Evolutionary conservation across 1,140 invertebrate species (phyloP).

Genomic region (Zaprionus tsacasi): DNA sequence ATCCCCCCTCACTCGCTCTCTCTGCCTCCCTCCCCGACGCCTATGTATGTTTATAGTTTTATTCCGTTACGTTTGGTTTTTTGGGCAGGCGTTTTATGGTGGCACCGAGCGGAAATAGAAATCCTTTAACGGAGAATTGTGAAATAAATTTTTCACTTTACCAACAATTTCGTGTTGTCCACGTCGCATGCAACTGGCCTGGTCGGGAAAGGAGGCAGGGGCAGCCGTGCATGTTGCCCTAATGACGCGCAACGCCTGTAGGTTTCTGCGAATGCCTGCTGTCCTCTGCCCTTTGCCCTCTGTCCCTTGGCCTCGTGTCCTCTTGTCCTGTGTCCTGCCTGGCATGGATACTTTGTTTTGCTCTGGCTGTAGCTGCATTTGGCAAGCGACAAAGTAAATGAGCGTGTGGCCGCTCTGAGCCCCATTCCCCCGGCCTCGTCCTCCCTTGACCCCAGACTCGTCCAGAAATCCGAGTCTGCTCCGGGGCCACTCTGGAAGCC

Average conservation of each 20-base stretch:
- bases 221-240: conserved; percentile 70
- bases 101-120: conserved; percentile 71
- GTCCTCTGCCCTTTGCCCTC: neutral
- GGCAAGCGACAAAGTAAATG: conserved; percentile 63
- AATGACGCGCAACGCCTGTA: conserved; percentile 72
- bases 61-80: conserved; percentile 44
- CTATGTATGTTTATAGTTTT: conserved; percentile 57
- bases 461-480: conserved; percentile 15
- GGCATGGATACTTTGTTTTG: conserved; percentile 13
- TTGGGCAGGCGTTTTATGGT: conserved; percentile 23
- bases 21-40: neutral
- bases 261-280: conserved; percentile 22
- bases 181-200: conserved; percentile 14
- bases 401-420: conserved; percentile 52
- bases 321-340: neutral
- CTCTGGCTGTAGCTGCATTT: conserved; percentile 34
- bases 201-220: neutral
- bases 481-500: conserved; percentile 39
- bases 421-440: conserved; percentile 5
- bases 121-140: conserved; percentile 78
- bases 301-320: neutral
- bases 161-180: conserved; percentile 63
- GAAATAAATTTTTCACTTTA: conserved; percentile 77
- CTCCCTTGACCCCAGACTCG: conserved; percentile 21
- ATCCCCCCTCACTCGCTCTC: neutral